These are phyloP conservation scores for Opisthocomus hoazin DNA, from an alignment of 2,113 vertebrate genomes.

Conservation along the genomic window DNA sequence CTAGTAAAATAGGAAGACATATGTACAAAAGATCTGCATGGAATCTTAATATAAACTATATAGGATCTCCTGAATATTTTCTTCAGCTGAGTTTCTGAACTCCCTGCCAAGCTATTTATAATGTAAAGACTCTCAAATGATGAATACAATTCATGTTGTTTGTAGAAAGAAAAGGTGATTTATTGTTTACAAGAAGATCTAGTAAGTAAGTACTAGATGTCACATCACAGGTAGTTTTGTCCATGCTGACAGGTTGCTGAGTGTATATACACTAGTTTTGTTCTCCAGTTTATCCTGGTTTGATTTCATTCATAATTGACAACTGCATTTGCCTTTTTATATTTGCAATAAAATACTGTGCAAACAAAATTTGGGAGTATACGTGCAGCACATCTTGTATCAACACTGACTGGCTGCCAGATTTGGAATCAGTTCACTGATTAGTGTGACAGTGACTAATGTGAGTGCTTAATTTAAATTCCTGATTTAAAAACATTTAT, in stretches of 20 bases:
- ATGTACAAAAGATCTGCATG: background rate
- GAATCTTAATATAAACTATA: background rate
- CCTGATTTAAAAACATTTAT: background rate
- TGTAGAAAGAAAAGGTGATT: background rate
- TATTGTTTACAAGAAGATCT: background rate
- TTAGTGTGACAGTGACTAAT: conserved; percentile 3
- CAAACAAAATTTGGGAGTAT: conserved; percentile 24
- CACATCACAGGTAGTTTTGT: background rate
- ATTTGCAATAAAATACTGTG: background rate
- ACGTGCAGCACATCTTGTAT: background rate
- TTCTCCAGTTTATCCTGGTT: background rate
- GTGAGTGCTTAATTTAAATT: background rate
- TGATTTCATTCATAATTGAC: background rate
- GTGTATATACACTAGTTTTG: background rate
- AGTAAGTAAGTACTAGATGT: background rate
- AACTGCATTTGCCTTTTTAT: background rate
- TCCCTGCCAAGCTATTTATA: background rate
- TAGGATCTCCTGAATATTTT: background rate
- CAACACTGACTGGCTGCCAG: background rate
- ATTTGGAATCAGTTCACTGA: background rate
- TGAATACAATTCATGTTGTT: background rate
- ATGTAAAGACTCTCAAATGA: background rate
- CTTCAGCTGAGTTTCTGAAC: background rate
- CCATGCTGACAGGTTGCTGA: background rate
- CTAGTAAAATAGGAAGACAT: background rate